Percentiles rank a stretch among this genome's conserved stretches.
phyloP scores from a whole-genome alignment of 2,113 vertebrate species.

The Ptilorrhoa leucosticta region DNA sequence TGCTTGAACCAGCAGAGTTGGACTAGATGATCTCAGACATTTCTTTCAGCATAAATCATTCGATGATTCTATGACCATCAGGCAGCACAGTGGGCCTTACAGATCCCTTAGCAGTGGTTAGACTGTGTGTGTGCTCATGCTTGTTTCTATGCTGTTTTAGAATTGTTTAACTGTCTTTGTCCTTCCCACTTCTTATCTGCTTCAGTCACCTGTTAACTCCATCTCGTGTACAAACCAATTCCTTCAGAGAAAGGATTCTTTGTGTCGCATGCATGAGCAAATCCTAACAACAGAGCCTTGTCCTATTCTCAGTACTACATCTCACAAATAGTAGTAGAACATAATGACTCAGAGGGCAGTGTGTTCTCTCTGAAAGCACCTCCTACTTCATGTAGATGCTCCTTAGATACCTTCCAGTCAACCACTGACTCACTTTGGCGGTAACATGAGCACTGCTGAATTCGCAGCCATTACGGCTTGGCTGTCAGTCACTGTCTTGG shows the following conservation, averaged over 20 bases:
- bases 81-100: not conserved
- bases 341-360: not conserved
- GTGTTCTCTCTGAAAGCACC: slow-evolving; percentile 11
- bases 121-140: not conserved
- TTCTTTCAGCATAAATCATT: not conserved
- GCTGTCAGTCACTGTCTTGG: not conserved
- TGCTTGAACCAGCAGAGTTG: not conserved
- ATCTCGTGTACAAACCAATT: not conserved
- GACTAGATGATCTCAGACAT: not conserved
- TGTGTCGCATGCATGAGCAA: not conserved
- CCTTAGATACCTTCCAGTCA: not conserved
- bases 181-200: not conserved
- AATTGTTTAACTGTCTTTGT: slow-evolving; percentile 23
- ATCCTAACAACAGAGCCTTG: not conserved
- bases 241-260: not conserved
- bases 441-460: not conserved
- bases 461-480: not conserved
- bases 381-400: not conserved
- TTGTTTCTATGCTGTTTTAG: slow-evolving; percentile 15
- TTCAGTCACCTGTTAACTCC: slow-evolving; percentile 18
- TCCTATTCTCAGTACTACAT: not conserved
- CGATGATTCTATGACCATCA: not conserved
- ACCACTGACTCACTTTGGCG: not conserved
- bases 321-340: not conserved
- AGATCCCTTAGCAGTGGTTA: not conserved